Evolutionary conservation across 1,140 invertebrate species (phyloP).

Genomic region (Micrasema minimum): DNA sequence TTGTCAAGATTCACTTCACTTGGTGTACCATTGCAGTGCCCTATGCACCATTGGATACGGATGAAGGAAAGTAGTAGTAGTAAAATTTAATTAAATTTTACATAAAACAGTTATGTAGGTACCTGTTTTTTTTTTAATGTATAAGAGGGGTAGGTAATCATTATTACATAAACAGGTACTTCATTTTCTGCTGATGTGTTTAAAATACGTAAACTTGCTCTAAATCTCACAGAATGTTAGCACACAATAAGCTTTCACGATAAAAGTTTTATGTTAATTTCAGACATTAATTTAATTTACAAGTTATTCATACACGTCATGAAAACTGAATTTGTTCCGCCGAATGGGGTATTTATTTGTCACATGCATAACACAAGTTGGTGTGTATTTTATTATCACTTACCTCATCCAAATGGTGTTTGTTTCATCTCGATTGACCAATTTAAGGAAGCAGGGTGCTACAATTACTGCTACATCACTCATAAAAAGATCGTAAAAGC

Average conservation of each 20-base stretch:
- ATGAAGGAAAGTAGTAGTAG: too few species aligned
- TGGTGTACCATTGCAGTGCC: too few species aligned
- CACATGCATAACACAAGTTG: constrained; percentile 30
- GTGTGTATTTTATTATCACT: constrained; percentile 51
- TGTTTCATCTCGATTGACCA: constrained; percentile 54
- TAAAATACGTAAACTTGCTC: background rate
- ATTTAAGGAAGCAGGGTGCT: constrained; percentile 54
- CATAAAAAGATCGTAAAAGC: constrained; percentile 53
- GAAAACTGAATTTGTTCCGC: constrained; percentile 12
- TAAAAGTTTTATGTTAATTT: constrained; percentile 1
- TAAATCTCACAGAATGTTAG: too few species aligned
- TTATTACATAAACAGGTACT: too few species aligned
- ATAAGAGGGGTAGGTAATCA: too few species aligned
- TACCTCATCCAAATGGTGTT: constrained; percentile 48
- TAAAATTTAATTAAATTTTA: too few species aligned
- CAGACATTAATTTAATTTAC: constrained; percentile 10
- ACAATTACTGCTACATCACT: constrained; percentile 54
- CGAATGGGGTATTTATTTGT: constrained; percentile 34
- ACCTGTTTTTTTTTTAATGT: too few species aligned
- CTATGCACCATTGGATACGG: too few species aligned
- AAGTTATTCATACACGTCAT: constrained; percentile 15
- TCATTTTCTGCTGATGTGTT: too few species aligned
- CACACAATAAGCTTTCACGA: background rate
- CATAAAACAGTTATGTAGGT: too few species aligned
- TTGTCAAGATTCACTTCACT: too few species aligned